phyloP scores from a whole-genome alignment of 2,113 vertebrate species.

The Oncorhynchus keta region DNA sequence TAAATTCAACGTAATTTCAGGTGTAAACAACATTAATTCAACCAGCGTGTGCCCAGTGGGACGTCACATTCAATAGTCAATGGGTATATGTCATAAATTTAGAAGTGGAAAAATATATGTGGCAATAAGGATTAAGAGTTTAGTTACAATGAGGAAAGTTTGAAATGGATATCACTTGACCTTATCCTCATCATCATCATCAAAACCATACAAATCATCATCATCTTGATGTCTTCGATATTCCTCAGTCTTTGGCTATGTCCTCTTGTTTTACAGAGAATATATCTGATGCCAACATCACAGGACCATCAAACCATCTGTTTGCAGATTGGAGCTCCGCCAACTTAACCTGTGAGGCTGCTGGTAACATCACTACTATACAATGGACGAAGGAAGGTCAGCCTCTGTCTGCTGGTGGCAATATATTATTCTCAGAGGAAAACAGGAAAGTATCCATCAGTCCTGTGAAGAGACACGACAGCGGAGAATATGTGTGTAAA shows the following conservation, averaged over 20 bases:
- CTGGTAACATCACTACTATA: conserved; percentile 4
- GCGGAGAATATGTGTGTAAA: conserved; percentile 25
- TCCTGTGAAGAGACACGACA: conserved; percentile 20
- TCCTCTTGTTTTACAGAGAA: conserved; percentile 11
- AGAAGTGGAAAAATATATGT: too few relatives aligned
- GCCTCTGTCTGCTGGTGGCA: conserved; percentile 20
- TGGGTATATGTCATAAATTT: too few relatives aligned
- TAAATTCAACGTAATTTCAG: too few relatives aligned
- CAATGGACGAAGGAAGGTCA: conserved; percentile 31
- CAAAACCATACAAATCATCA: too few relatives aligned
- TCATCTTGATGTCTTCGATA: too few relatives aligned
- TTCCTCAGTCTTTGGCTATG: neutral
- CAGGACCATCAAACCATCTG: neutral
- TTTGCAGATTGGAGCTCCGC: conserved; percentile 3
- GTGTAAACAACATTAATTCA: too few relatives aligned
- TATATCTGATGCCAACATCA: conserved; percentile 7
- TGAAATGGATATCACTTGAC: too few relatives aligned
- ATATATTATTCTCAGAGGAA: conserved; percentile 18
- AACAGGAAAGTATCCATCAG: conserved; percentile 24
- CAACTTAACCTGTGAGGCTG: conserved; percentile 23
- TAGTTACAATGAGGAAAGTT: too few relatives aligned
- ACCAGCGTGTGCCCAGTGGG: too few relatives aligned
- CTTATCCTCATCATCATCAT: too few relatives aligned
- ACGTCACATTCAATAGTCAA: too few relatives aligned
- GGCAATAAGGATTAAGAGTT: too few relatives aligned